Evolutionary conservation across 2,888 invertebrate genomes (phyloP), one percentile per base, ranked within the genome.

Genomic region (Hipparchia semele): DNA sequence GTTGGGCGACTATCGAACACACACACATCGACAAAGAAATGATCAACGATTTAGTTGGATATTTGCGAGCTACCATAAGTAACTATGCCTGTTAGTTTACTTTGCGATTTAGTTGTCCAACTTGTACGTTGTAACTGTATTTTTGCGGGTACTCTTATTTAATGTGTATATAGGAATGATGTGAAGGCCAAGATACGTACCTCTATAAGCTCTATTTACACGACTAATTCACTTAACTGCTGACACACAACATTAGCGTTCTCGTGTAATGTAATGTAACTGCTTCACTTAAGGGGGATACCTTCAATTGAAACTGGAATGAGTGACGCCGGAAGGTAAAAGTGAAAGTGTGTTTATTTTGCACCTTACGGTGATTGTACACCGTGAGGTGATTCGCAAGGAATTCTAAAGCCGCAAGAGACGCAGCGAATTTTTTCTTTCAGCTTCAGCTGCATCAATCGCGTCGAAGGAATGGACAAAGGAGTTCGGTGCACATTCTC

Each of bases 171-270:
- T 65, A 65, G 72, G 70, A 75, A 61, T 74, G 73, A 74, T 69
- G 68, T 69, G 73, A 73, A 74, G 74, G 67, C 71, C 72, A 65
- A 74, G 75, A 73, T 75, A 67, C 65, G 70, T 77, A 75, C 75
- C 39, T 39, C 23, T 23, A 23, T 23, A 23, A 39, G 3, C 64
- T 78, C 77, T 87, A 85, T 87, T 90, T 86, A 86, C 83, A 84
- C 78, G 79, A 80, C 81, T 86, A 85, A 87, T 87, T 88, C 82
- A 86, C 83, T 87, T 84, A 84, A 87, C 85, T 82, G 80, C 84
- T 82, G 86, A 86, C 83, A 83, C 81, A 83, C 79, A 80, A 78
- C 79, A 83, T 84, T 85, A 83, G 81, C 79, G 81, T 79, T 80
- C 80, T 78, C 79, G 76, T 82, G 81, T 84, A 82, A 82, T 82